Percentiles rank a stretch among this genome's conserved stretches.
phyloP scores from a whole-genome alignment of 1,140 invertebrate species.

The Hypothenemus hampei region DNA sequence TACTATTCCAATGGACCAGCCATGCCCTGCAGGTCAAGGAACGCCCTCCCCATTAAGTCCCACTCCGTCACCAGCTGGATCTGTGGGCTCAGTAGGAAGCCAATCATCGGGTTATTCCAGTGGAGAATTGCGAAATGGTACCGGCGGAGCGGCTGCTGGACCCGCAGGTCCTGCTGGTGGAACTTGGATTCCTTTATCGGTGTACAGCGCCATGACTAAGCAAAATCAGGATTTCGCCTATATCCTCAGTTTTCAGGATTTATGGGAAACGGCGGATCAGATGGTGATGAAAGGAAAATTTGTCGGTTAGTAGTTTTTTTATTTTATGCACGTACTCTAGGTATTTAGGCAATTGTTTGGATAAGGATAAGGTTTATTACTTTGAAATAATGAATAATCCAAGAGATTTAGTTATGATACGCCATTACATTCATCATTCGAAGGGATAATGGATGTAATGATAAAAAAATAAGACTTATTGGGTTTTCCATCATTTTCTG shows the following conservation, averaged over 20 bases:
- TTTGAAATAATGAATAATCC: too few species aligned
- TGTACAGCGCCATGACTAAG: constrained; percentile 64
- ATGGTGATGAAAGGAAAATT: constrained; percentile 61
- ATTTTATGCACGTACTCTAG: not conserved
- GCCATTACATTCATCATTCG: too few species aligned
- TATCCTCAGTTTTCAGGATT: constrained; percentile 64
- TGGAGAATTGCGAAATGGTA: constrained; percentile 55
- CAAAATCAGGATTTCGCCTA: constrained; percentile 62
- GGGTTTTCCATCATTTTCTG: too few species aligned
- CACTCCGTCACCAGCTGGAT: constrained; percentile 77
- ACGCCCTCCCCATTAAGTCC: constrained; percentile 78
- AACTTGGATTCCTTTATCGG: constrained; percentile 53
- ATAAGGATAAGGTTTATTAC: too few species aligned
- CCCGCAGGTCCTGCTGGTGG: constrained; percentile 43
- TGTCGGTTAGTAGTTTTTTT: constrained; percentile 54
- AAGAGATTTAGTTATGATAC: too few species aligned
- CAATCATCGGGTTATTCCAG: constrained; percentile 72
- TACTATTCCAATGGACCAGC: constrained; percentile 22
- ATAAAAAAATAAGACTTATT: too few species aligned
- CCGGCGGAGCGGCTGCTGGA: constrained; percentile 20
- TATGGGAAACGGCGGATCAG: constrained; percentile 74
- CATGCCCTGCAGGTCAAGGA: constrained; percentile 44
- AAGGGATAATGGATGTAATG: too few species aligned
- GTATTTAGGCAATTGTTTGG: too few species aligned
- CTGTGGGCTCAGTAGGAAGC: constrained; percentile 72